Base-by-base conservation (phyloP, 2,888 invertebrate genomes). In the Aromia moschata region DNA sequence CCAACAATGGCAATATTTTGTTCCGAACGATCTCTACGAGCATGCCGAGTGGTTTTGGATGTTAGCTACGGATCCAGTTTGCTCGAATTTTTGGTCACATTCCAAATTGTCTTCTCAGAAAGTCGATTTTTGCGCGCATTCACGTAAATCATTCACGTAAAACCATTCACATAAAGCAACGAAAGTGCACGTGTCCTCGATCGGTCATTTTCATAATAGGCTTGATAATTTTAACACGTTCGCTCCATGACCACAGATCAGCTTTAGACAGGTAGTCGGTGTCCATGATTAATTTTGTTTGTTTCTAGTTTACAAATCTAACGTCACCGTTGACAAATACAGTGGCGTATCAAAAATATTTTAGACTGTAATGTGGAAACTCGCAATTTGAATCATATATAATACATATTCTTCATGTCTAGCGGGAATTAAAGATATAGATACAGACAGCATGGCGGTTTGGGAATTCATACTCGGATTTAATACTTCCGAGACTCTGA, bases 141-240 rank as follows among this genome's bases (percentile, higher is more conserved):
- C n/a, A n/a, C n/a, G n/a, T 7, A 25, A 25, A 25, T 5, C 7
- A 25, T 25, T 25, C 25, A 25, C 25, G 25, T 25, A 25, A 7
- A 25, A 7, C 25, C n/a, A n/a, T n/a, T n/a, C n/a, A n/a, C n/a
- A n/a, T n/a, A n/a, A n/a, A n/a, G n/a, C n/a, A n/a, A 25, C 25
- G 25, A 25, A 25, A 25, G n/a, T 25, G 25, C 25, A 25, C 25
- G 3, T 25, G 3, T 25, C 25, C 25, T 25, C 7, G 25, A 5
- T 25, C 25, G 54, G 3, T 38, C 46, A 58, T 58, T 58, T 58
- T 58, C 45, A 51, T 58, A 58, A 56, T 56, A 53, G 53, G 58
- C 53, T 58, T 58, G 52, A 58, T 36, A 58, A 52, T 43, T 53
- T 58, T 53, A 53, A 58, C 44, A 31, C 45, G 51, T 56, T 56